Conservation (phyloP, 2,113 vertebrate genomes). For the Chionodraco myersi region DNA sequence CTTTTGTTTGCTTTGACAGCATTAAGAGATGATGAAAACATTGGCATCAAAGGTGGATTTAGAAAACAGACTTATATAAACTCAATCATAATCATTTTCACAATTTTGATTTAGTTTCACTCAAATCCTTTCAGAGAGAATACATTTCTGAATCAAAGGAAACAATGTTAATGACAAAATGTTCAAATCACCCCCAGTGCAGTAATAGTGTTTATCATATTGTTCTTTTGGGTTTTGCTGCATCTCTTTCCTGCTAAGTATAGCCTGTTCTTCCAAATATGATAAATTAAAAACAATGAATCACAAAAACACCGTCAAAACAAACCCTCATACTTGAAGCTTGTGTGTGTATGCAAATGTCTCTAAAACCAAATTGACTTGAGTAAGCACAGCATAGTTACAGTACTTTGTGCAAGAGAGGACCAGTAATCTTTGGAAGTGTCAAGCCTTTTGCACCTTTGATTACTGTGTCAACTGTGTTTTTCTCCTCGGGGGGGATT, state of each 20-base stretch:
- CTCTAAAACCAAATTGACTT: slow-evolving; percentile 4
- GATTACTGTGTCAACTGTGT: slow-evolving; percentile 23
- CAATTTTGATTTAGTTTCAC: not conserved
- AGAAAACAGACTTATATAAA: not conserved
- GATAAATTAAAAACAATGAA: slow-evolving; percentile 28
- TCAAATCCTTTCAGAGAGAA: slow-evolving; percentile 9
- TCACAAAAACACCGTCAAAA: not conserved
- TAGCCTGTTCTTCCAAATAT: slow-evolving; percentile 12
- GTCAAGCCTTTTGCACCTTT: slow-evolving; percentile 32
- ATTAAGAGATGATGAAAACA: not conserved
- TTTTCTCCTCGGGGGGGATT: slow-evolving; percentile 18
- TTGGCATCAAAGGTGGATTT: not conserved
- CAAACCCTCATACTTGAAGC: not conserved
- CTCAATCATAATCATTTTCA: not conserved
- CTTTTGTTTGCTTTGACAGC: not conserved
- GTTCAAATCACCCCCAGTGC: not conserved
- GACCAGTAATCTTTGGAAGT: slow-evolving; percentile 2
- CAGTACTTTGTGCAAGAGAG: not conserved
- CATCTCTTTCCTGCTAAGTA: not conserved
- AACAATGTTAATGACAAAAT: not conserved
- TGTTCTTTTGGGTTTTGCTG: not conserved
- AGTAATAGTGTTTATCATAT: not conserved
- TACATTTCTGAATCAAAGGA: not conserved
- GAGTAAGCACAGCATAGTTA: not conserved
- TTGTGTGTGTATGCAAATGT: not conserved